phyloP scores from a whole-genome alignment of 2,113 vertebrate genomes.

The Manacus vitellinus region DNA sequence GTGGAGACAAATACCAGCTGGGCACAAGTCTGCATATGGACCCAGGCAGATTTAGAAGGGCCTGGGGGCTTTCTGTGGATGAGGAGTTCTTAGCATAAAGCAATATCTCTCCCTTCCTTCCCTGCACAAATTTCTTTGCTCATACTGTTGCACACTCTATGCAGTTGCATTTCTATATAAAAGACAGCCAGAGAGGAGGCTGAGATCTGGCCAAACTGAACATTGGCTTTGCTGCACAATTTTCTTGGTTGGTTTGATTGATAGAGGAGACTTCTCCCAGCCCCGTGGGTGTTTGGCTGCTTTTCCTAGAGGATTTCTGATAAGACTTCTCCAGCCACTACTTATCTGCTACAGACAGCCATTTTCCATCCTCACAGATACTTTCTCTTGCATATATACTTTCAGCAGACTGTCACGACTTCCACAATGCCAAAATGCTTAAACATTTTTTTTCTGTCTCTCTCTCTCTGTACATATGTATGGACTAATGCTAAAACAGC shows the following conservation, averaged over 20 bases:
- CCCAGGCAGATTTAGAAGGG: not conserved
- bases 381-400: slow-evolving; percentile 29
- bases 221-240: not conserved
- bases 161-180: not conserved
- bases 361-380: slow-evolving; percentile 2
- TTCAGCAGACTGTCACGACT: not conserved
- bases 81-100: not conserved
- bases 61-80: not conserved
- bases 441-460: not conserved
- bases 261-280: not conserved
- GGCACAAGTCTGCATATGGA: not conserved
- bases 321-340: slow-evolving; percentile 38
- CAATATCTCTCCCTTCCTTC: not conserved
- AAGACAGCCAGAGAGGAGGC: not conserved
- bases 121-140: not conserved
- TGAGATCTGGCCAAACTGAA: not conserved
- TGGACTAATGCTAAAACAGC: not conserved
- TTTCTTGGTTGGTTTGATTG: slow-evolving; percentile 9
- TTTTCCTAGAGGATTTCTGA: slow-evolving; percentile 45
- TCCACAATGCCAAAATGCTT: not conserved
- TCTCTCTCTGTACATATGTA: accelerated
- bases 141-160: not conserved
- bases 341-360: slow-evolving; percentile 65
- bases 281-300: slow-evolving; percentile 39
- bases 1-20: not conserved